Evolutionary conservation across 1,140 invertebrate genomes (phyloP), one percentile per base, ranked within the genome.

Genomic region (Drosophila gunungcola): DNA sequence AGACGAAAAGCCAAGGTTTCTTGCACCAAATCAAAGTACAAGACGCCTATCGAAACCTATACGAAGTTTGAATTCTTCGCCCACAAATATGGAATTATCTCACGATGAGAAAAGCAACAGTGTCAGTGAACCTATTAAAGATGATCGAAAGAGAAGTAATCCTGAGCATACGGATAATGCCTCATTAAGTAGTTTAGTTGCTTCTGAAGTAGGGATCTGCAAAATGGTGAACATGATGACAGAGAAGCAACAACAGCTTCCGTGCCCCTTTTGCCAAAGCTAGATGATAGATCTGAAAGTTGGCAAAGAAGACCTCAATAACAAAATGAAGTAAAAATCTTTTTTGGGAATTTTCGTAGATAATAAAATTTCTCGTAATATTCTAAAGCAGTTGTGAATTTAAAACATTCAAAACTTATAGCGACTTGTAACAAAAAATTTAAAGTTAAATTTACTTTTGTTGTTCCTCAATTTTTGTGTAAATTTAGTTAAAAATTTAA

Each of bases 151-250:
- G 45, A 53, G 42, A 3, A 72, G 27, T 5, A 74, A 67, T 32
- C 45, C 62, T 13, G 78, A 86, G 16, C 74, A 53, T 55, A 72
- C 73, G 3, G 84, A 80, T 43, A 70, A 89, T 65, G 84, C 72
- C 9, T 89, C 84, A 34, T 61, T 83, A 21, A 88, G 80, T 55
- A 89, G 84, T 69, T 61, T 89, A 16, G 65, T 83, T 29, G 63
- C 80, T 42, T 83, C 84, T n/a, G 84, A 89, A 45, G 64, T 74
- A 3, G 76, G 51, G 5, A 84, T 62, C 62, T 77, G 25, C 84
- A 77, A 29, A 89, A 80, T 69, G 84, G 77, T 46, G 72, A 74
- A n/a, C 74, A 70, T 13, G 83, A 88, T 43, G 76, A 89, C 43
- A 80, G 58, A 41, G 73, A 89, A 27, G 64, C 51, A 11, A 73